Conservation (phyloP, 2,888 invertebrate genomes). For the Hirtodrosophila trivittata region DNA sequence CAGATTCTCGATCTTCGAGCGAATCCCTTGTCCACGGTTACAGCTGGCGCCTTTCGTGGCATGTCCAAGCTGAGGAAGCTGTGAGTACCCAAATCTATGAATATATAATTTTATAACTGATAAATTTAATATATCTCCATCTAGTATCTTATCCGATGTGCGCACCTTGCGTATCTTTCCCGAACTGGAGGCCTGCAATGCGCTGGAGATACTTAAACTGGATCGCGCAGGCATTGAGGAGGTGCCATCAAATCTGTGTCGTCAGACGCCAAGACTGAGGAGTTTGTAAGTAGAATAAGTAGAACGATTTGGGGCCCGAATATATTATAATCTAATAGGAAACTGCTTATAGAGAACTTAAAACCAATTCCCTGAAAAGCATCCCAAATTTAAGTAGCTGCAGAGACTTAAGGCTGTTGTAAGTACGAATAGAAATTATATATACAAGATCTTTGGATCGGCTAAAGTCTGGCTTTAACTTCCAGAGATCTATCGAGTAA, state of each 20-base stretch:
- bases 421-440: conserved; percentile 83
- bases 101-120: too few species aligned
- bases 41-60: conserved; percentile 89
- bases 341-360: conserved; percentile 88
- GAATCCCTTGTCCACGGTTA: conserved; percentile 90
- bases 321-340: not conserved
- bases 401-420: conserved; percentile 93
- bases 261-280: conserved; percentile 90
- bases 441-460: not conserved
- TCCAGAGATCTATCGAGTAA: conserved; percentile 94
- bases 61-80: conserved; percentile 91
- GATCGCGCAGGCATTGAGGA: conserved; percentile 91
- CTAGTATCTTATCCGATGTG: conserved; percentile 93
- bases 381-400: conserved; percentile 92
- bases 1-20: conserved; percentile 92
- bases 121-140: conserved; percentile 18
- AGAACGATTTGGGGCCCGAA: not conserved
- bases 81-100: conserved; percentile 85
- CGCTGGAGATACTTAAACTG: conserved; percentile 91
- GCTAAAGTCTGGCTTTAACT: not conserved
- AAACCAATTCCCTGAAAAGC: conserved; percentile 90
- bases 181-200: conserved; percentile 90
- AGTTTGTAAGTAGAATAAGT: conserved; percentile 89
- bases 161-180: conserved; percentile 92
- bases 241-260: conserved; percentile 91